Evolutionary conservation across 1,140 invertebrate species (phyloP).

Genomic region (Bombus vancouverensis): DNA sequence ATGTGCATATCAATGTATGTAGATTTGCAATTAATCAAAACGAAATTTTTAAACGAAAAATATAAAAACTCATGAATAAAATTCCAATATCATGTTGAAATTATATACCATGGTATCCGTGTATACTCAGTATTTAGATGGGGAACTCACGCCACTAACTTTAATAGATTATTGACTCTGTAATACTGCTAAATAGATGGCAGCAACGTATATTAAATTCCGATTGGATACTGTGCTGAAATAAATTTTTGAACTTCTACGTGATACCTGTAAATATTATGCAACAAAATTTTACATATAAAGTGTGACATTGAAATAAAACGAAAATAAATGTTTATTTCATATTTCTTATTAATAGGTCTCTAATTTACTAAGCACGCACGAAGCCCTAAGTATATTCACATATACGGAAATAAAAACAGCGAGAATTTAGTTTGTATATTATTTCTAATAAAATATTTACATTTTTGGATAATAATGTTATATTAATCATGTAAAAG

Average conservation of each 20-base stretch:
- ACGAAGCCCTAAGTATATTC: no score
- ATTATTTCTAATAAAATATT: slow-evolving; percentile 14
- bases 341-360: background rate
- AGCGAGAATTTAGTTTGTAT: background rate
- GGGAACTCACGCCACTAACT: background rate
- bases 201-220: background rate
- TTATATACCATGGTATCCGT: background rate
- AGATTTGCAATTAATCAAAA: background rate
- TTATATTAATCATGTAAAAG: no score
- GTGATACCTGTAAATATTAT: slow-evolving; percentile 23
- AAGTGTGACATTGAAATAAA: background rate
- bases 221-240: slow-evolving; percentile 4
- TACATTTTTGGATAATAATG: background rate
- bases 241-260: slow-evolving; percentile 37
- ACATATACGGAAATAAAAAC: background rate
- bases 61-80: background rate
- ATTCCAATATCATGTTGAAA: background rate
- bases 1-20: background rate
- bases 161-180: background rate
- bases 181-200: background rate
- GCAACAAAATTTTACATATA: slow-evolving; percentile 17
- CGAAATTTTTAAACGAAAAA: background rate
- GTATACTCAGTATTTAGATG: background rate
- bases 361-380: background rate
- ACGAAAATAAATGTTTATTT: background rate